Conservation (phyloP, 2,888 invertebrate species). For the Clivina fossor region DNA sequence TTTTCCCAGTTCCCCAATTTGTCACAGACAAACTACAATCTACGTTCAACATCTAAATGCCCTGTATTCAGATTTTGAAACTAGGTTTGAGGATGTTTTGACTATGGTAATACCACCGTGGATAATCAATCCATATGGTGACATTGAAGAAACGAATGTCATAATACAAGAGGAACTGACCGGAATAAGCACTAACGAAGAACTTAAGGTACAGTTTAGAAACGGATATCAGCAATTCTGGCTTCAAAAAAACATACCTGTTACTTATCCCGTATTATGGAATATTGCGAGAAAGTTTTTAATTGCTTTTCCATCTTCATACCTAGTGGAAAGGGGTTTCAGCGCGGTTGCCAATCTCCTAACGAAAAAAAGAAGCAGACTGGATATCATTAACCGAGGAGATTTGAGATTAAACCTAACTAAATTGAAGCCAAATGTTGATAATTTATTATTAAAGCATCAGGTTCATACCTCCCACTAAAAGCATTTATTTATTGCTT, state of each 20-base stretch:
- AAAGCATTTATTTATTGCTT: too few species aligned
- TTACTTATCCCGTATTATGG: slow-evolving; percentile 41
- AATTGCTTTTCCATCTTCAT: slow-evolving; percentile 40
- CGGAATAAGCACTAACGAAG: slow-evolving; percentile 40
- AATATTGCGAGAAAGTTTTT: slow-evolving; percentile 40
- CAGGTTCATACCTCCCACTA: too few species aligned
- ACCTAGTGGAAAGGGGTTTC: slow-evolving; percentile 39
- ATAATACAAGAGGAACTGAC: slow-evolving; percentile 41
- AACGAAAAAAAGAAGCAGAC: slow-evolving; percentile 38
- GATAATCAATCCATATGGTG: slow-evolving; percentile 40
- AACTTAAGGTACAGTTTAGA: slow-evolving; percentile 42
- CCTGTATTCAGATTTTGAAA: too few species aligned
- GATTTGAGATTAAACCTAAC: slow-evolving; percentile 42
- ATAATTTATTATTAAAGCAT: too few species aligned
- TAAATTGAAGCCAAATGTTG: slow-evolving; percentile 42
- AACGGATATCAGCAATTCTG: slow-evolving; percentile 42
- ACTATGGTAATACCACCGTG: slow-evolving; percentile 41
- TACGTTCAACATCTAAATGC: too few species aligned
- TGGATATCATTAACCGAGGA: slow-evolving; percentile 39
- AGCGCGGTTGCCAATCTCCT: slow-evolving; percentile 38
- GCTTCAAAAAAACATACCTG: slow-evolving; percentile 38
- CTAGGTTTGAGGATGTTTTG: slow-evolving; percentile 43
- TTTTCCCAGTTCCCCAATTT: too few species aligned
- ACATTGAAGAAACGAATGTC: slow-evolving; percentile 39
- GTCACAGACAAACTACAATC: too few species aligned